A percentile compares a stretch with the other conserved stretches of the same genome.
Evolutionary conservation across 2,888 invertebrate species (phyloP).

Genomic region (Eupeodes latifasciatus): DNA sequence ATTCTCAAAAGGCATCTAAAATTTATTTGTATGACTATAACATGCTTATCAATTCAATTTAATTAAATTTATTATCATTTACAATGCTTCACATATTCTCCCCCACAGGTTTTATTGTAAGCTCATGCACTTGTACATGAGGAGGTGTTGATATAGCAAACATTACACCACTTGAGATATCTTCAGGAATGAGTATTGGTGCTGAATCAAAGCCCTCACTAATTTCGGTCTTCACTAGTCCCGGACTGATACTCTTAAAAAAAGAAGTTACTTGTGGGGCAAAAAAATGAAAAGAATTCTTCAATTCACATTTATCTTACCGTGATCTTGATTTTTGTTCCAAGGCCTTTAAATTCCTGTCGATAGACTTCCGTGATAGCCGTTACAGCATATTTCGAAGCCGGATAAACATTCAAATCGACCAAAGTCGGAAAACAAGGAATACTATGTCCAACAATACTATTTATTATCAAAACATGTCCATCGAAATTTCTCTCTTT

Average conservation of each 20-base stretch:
- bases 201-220: neutral
- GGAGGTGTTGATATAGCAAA: conserved; percentile 64
- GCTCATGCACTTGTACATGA: conserved; percentile 58
- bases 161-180: conserved; percentile 50
- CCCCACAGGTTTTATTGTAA: conserved; percentile 53
- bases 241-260: conserved; percentile 80
- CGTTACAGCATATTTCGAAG: conserved; percentile 82
- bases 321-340: conserved; percentile 82
- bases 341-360: conserved; percentile 81
- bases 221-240: conserved; percentile 81
- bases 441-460: conserved; percentile 81
- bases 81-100: conserved; percentile 24
- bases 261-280: neutral
- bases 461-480: conserved; percentile 85
- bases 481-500: conserved; percentile 84
- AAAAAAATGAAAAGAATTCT: no score
- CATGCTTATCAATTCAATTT: no score
- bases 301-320: conserved; percentile 77
- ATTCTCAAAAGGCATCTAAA: no score
- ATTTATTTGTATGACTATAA: no score
- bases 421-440: conserved; percentile 53
- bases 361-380: conserved; percentile 82
- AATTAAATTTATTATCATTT: no score
- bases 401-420: conserved; percentile 80
- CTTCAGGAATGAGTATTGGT: conserved; percentile 22